These are phyloP conservation scores for Halesus radiatus DNA, from an alignment of 1,140 invertebrate species.

Conservation along the genomic window DNA sequence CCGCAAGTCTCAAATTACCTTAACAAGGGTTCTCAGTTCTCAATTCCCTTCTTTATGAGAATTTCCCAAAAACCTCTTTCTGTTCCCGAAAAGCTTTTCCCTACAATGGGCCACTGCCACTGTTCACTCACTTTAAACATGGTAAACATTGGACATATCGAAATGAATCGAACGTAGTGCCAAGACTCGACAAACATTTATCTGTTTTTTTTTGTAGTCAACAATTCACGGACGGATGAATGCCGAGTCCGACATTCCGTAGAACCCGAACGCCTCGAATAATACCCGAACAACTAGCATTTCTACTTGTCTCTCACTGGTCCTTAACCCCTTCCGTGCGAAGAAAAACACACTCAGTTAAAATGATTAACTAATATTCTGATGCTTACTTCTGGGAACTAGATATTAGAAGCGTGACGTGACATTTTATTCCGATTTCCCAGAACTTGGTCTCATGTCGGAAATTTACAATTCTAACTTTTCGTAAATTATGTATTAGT, in stretches of 20 bases:
- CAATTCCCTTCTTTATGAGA: not conserved
- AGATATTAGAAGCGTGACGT: too few relatives aligned
- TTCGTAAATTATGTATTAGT: too few relatives aligned
- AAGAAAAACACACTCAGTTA: too few relatives aligned
- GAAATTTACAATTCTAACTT: too few relatives aligned
- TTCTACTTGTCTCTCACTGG: not conserved
- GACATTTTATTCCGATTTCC: too few relatives aligned
- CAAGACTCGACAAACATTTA: slow-evolving; percentile 15
- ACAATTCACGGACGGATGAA: slow-evolving; percentile 11
- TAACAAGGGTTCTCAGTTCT: slow-evolving; percentile 17
- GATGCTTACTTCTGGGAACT: too few relatives aligned
- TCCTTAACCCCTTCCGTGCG: not conserved
- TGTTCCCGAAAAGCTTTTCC: not conserved
- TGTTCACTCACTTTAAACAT: slow-evolving; percentile 24
- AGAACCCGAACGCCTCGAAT: not conserved
- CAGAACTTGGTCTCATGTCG: too few relatives aligned
- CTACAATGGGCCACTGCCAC: not conserved
- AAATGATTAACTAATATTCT: too few relatives aligned
- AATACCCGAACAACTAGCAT: not conserved
- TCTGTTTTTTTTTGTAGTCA: slow-evolving; percentile 2
- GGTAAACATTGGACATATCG: slow-evolving; percentile 14
- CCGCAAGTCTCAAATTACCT: slow-evolving; percentile 19
- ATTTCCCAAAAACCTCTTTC: slow-evolving; percentile 10
- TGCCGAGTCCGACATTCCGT: not conserved
- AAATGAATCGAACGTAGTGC: slow-evolving; percentile 13